A percentile compares a stretch with the other conserved stretches of the same genome.
phyloP scores from a whole-genome alignment of 2,797 vertebrate species.

The Podargus strigoides region DNA sequence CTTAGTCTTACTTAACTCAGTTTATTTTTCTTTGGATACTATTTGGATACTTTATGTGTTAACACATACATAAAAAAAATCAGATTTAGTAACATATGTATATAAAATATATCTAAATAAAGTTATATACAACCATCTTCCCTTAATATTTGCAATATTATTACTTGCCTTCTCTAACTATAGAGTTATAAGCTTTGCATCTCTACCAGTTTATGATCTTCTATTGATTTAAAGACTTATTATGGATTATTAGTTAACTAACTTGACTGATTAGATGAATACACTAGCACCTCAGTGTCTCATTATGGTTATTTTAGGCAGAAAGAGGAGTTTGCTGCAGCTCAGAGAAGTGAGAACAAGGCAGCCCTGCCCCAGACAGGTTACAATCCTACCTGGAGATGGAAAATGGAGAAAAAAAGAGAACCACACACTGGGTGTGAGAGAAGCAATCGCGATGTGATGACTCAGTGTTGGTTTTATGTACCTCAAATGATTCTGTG shows the following conservation, averaged over 20 bases:
- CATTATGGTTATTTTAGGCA: neutral
- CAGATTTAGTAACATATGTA: neutral
- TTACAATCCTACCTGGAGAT: neutral
- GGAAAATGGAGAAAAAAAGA: neutral
- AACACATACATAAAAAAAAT: neutral
- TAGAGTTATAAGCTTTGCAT: neutral
- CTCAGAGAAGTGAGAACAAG: neutral
- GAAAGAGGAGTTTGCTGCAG: neutral
- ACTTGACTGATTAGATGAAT: neutral
- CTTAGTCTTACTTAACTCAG: neutral
- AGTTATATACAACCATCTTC: neutral
- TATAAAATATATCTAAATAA: neutral
- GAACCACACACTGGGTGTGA: neutral
- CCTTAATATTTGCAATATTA: neutral
- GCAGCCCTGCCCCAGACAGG: neutral
- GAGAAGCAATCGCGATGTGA: fast-evolving
- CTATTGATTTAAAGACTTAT: neutral
- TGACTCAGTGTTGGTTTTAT: neutral
- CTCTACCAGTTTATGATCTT: neutral
- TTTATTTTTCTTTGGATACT: neutral
- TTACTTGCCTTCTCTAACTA: neutral
- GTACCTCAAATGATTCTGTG: neutral
- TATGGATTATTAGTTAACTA: neutral
- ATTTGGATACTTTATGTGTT: neutral
- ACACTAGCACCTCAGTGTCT: neutral